A percentile compares a stretch with the other conserved stretches of the same genome.
These are phyloP conservation scores for Alethe diademata DNA, from an alignment of 2,113 vertebrate species.

Conservation along the genomic window DNA sequence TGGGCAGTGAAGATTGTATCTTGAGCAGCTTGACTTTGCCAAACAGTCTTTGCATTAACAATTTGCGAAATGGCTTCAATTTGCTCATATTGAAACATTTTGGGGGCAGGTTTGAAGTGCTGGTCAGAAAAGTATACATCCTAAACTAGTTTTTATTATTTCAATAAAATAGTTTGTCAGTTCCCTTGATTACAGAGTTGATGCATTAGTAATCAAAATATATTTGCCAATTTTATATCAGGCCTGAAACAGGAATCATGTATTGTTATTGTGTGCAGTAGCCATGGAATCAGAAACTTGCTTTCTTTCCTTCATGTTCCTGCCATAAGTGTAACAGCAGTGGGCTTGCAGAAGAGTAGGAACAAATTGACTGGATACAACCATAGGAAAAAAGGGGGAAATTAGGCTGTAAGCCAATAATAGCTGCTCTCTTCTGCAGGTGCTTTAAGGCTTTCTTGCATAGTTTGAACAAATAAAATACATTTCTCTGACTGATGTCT, in stretches of 20 bases:
- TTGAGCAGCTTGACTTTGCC: not conserved
- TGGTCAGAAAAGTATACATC: not conserved
- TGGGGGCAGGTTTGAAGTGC: not conserved
- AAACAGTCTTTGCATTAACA: not conserved
- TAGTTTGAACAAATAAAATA: not conserved
- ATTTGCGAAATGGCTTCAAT: not conserved
- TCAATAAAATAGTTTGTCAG: not conserved
- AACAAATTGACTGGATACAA: not conserved
- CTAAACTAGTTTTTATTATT: not conserved
- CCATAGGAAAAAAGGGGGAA: not conserved
- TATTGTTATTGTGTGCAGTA: not conserved
- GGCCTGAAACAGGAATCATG: not conserved
- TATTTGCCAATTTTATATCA: not conserved
- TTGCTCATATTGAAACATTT: not conserved
- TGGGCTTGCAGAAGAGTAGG: not conserved
- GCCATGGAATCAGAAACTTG: not conserved
- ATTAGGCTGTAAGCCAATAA: not conserved
- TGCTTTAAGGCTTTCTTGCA: not conserved
- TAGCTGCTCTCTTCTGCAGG: not conserved
- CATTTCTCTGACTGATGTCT: not conserved
- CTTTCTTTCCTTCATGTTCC: not conserved
- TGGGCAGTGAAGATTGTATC: slow-evolving; percentile 18
- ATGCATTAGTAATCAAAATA: not conserved
- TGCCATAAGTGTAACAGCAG: not conserved
- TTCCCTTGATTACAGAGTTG: not conserved